phyloP scores from a whole-genome alignment of 2,888 invertebrate genomes.

The Diaperis boleti region DNA sequence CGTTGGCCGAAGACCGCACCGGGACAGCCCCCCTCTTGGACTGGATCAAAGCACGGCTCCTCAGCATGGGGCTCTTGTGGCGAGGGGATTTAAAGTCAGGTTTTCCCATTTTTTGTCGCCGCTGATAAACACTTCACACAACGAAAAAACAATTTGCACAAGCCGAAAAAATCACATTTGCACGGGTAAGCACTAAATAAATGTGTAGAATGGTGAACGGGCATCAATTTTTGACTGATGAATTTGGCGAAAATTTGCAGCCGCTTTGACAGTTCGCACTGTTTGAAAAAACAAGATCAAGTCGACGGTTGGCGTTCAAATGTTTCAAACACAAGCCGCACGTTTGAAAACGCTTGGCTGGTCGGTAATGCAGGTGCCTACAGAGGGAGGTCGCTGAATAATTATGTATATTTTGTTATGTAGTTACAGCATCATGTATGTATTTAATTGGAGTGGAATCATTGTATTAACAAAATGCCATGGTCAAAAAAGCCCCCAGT shows the following conservation, averaged over 20 bases:
- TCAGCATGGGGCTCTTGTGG: slow-evolving; percentile 4
- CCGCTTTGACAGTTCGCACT: slow-evolving; percentile 3
- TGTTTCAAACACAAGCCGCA: too few relatives aligned
- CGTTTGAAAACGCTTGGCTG: neutral
- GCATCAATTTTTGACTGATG: slow-evolving; percentile 34
- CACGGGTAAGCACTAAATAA: neutral
- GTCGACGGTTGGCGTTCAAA: slow-evolving; percentile 28
- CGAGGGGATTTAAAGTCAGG: slow-evolving; percentile 32
- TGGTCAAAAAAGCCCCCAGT: too few relatives aligned
- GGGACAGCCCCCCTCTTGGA: neutral
- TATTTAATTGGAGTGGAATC: too few relatives aligned
- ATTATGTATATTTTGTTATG: neutral
- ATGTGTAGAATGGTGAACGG: slow-evolving; percentile 19
- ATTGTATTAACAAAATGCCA: too few relatives aligned
- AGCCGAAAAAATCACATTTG: slow-evolving; percentile 25
- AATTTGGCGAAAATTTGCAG: slow-evolving; percentile 19
- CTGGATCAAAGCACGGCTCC: neutral
- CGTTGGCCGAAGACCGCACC: slow-evolving; percentile 66
- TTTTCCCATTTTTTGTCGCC: slow-evolving; percentile 30
- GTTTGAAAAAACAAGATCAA: slow-evolving; percentile 10
- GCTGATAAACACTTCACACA: slow-evolving; percentile 25
- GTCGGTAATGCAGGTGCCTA: neutral
- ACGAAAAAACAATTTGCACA: slow-evolving; percentile 30
- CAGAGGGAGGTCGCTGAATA: neutral
- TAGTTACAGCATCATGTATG: neutral